A percentile compares a stretch with the other conserved stretches of the same genome.
These are phyloP conservation scores for Theristicus caerulescens DNA, from an alignment of 2,113 vertebrate species.

Conservation along the genomic window DNA sequence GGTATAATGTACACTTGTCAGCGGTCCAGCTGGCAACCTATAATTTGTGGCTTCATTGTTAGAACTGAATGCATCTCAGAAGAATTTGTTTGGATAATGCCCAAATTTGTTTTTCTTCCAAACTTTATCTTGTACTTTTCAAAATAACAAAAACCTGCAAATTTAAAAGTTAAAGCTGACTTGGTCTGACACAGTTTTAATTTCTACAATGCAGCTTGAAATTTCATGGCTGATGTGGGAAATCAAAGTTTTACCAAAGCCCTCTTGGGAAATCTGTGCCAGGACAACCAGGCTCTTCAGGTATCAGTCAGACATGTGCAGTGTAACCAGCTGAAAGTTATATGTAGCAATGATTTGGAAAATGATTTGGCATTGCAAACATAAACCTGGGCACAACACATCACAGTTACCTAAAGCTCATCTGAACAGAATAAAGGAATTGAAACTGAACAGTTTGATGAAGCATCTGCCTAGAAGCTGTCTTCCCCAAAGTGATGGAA, in stretches of 20 bases:
- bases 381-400: not conserved
- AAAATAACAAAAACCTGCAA: not conserved
- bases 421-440: not conserved
- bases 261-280: not conserved
- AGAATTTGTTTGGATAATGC: not conserved
- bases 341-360: not conserved
- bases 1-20: not conserved
- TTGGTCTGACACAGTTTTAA: not conserved
- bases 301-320: not conserved
- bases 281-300: not conserved
- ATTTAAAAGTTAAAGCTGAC: not conserved
- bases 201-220: not conserved
- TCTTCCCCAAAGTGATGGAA: not conserved
- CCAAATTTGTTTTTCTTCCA: not conserved
- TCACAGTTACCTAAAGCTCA: not conserved
- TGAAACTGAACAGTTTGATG: not conserved
- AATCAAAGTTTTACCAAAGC: not conserved
- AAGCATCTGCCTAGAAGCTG: not conserved
- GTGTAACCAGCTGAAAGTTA: not conserved
- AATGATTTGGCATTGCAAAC: not conserved
- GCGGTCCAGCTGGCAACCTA: not conserved
- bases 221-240: not conserved
- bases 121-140: not conserved
- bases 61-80: not conserved
- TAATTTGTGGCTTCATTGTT: not conserved